These are phyloP conservation scores for Cottoperca gobio DNA, from an alignment of 2,797 vertebrate species.

Conservation along the genomic window DNA sequence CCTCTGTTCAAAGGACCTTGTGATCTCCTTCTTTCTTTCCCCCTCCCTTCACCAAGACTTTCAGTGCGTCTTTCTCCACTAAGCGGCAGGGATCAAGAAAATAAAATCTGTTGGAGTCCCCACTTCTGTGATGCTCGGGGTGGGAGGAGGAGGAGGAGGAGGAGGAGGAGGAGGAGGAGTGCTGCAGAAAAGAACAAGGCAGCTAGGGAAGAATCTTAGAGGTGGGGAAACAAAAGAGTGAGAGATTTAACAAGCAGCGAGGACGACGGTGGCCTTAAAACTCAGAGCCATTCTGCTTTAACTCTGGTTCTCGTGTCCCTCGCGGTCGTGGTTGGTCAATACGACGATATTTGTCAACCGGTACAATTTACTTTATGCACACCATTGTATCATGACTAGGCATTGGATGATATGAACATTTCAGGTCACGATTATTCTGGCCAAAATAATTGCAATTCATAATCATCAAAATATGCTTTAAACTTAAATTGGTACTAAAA, in stretches of 20 bases:
- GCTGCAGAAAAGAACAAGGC: background rate
- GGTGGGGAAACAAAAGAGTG: conserved; percentile 4
- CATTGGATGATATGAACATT: no score
- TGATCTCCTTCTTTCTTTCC: conserved; percentile 46
- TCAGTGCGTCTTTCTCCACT: conserved; percentile 9
- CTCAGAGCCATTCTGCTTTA: no score
- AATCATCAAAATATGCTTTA: no score
- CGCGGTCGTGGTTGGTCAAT: no score
- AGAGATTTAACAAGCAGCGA: background rate
- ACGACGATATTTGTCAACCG: background rate
- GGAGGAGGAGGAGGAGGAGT: conserved; percentile 1
- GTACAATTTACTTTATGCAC: background rate
- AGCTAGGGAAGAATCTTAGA: background rate
- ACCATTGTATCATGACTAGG: background rate
- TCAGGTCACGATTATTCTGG: no score
- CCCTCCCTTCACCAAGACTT: background rate
- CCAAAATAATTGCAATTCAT: no score
- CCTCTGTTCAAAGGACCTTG: conserved; percentile 59
- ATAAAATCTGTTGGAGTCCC: conserved; percentile 25
- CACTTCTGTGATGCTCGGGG: conserved; percentile 30
- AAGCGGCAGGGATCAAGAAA: conserved; percentile 28
- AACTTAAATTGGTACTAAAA: no score
- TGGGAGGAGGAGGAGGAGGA: conserved; percentile 2
- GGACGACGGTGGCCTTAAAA: background rate
- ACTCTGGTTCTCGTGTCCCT: no score